phyloP scores from a whole-genome alignment of 2,113 vertebrate species.

The Euleptes europaea region DNA sequence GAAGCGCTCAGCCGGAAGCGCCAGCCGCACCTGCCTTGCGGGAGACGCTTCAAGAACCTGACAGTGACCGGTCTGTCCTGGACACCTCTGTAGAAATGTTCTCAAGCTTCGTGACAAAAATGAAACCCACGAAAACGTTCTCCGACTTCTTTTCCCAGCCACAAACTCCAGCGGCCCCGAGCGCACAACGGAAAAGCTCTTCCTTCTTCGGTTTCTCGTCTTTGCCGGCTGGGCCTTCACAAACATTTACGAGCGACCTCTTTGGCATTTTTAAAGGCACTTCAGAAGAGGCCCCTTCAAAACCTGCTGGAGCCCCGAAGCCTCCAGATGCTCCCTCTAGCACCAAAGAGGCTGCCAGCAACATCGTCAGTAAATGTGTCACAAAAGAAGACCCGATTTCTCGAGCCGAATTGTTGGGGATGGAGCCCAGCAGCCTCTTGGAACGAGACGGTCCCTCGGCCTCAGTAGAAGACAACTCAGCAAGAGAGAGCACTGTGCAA shows the following conservation, averaged over 20 bases:
- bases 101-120: slow-evolving; percentile 87
- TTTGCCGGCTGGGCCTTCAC: slow-evolving; percentile 69
- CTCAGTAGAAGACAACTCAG: slow-evolving; percentile 16
- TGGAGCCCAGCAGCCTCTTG: not conserved
- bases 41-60: slow-evolving; percentile 61
- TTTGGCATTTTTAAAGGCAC: slow-evolving; percentile 83
- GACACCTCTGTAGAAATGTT: slow-evolving; percentile 84
- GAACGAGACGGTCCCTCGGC: not conserved
- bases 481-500: slow-evolving; percentile 18
- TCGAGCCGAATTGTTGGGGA: slow-evolving; percentile 1
- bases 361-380: slow-evolving; percentile 23
- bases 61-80: slow-evolving; percentile 75
- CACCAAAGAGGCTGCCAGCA: slow-evolving; percentile 18
- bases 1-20: slow-evolving; percentile 17
- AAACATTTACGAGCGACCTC: slow-evolving; percentile 79
- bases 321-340: slow-evolving; percentile 26
- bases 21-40: slow-evolving; percentile 29
- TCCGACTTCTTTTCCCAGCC: slow-evolving; percentile 84
- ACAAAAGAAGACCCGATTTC: slow-evolving; percentile 14
- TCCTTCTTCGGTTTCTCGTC: slow-evolving; percentile 80
- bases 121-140: slow-evolving; percentile 82
- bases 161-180: slow-evolving; percentile 67
- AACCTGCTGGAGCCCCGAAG: slow-evolving; percentile 27
- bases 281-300: slow-evolving; percentile 56
- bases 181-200: slow-evolving; percentile 77